Percentiles rank a stretch among this genome's conserved stretches.
phyloP scores from a whole-genome alignment of 1,140 invertebrate species.

The Trichogramma pretiosum region DNA sequence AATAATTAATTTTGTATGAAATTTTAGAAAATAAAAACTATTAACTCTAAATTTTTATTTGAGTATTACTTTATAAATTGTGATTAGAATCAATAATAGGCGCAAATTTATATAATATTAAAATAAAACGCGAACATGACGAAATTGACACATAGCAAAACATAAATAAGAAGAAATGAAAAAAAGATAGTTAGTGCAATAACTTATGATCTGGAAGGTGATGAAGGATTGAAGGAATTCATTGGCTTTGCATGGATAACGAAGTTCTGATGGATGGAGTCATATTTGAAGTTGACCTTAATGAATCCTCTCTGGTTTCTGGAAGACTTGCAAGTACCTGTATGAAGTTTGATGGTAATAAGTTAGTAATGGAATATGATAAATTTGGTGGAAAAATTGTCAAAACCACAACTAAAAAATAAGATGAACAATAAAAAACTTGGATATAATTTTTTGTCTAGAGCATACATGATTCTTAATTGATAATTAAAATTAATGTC shows the following conservation, averaged over 20 bases:
- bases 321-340: slow-evolving; percentile 24
- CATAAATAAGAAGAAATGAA: background rate
- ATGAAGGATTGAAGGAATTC: slow-evolving; percentile 14
- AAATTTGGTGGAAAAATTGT: too few species aligned
- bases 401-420: slow-evolving; percentile 6
- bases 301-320: slow-evolving; percentile 23
- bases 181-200: background rate
- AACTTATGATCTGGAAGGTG: slow-evolving; percentile 5
- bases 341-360: too few species aligned
- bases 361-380: too few species aligned
- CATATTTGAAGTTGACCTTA: slow-evolving; percentile 22
- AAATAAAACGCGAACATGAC: too few species aligned
- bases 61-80: background rate
- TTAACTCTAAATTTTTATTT: too few species aligned
- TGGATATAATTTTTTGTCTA: background rate
- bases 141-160: too few species aligned
- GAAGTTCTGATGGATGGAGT: slow-evolving; percentile 19
- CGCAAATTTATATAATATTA: background rate
- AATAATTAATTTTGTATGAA: too few species aligned
- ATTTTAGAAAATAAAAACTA: too few species aligned
- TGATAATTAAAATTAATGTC: background rate
- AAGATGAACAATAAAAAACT: slow-evolving; percentile 5
- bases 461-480: background rate
- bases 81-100: background rate
- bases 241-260: slow-evolving; percentile 19